Evolutionary conservation across 2,113 vertebrate genomes (phyloP).

Genomic region (Phalacrocorax brasilianus): DNA sequence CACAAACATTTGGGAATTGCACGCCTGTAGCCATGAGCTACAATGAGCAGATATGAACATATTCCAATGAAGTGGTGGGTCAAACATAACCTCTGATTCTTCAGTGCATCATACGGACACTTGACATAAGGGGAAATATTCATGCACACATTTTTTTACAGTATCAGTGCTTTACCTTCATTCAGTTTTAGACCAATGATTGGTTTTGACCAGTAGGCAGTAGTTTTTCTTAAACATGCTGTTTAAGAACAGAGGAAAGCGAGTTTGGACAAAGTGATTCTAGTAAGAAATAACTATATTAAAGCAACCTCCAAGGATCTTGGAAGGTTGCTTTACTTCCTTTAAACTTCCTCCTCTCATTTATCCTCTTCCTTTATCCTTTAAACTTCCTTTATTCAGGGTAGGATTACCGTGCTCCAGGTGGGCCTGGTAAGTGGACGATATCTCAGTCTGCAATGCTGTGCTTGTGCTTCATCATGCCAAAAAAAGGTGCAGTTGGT

Average conservation of each 20-base stretch:
- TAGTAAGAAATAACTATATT: neutral
- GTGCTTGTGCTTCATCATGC: neutral
- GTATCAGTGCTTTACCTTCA: neutral
- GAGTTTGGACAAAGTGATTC: neutral
- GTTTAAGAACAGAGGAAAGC: neutral
- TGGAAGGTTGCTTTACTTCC: too few relatives aligned
- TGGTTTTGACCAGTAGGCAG: rapidly evolving
- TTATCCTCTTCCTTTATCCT: too few relatives aligned
- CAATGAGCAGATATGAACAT: rapidly evolving
- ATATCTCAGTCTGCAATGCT: slow-evolving; percentile 60
- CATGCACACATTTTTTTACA: rapidly evolving
- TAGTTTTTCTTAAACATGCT: neutral
- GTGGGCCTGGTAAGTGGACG: neutral
- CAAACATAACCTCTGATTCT: too few relatives aligned
- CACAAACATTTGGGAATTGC: neutral
- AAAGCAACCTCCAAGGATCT: neutral
- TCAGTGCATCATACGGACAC: too few relatives aligned
- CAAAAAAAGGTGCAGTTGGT: slow-evolving; percentile 45
- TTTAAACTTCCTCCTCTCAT: too few relatives aligned
- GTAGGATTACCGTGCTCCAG: slow-evolving; percentile 70
- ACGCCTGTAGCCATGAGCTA: neutral
- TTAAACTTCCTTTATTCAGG: rapidly evolving
- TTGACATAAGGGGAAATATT: neutral
- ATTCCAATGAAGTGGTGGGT: rapidly evolving
- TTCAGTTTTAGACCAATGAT: neutral